These are phyloP conservation scores for Gila robusta DNA, from an alignment of 2,797 vertebrate species.

Conservation along the genomic window DNA sequence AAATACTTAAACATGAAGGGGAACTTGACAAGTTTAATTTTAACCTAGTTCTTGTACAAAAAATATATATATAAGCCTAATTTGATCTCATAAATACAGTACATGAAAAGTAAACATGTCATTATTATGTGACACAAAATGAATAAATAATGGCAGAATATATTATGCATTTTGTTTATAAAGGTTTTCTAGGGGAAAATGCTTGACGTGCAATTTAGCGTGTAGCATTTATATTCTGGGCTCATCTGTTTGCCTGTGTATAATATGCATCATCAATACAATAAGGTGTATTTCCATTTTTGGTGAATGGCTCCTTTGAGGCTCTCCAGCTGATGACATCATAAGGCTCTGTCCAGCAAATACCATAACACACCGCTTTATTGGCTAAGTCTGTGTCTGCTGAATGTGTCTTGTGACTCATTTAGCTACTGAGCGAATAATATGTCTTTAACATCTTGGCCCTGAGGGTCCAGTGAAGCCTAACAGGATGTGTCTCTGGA, in stretches of 20 bases:
- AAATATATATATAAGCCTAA: no score
- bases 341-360: neutral
- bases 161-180: neutral
- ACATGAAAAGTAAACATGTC: neutral
- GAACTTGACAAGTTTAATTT: neutral
- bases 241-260: neutral
- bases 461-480: neutral
- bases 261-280: neutral
- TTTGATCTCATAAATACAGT: slow-evolving; percentile 31
- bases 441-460: slow-evolving; percentile 12
- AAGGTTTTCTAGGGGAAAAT: neutral
- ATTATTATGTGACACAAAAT: neutral
- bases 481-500: slow-evolving; percentile 12
- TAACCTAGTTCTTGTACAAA: neutral
- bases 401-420: slow-evolving; percentile 18
- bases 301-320: neutral
- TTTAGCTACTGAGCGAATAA: neutral
- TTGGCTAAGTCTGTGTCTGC: neutral
- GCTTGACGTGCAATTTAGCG: neutral
- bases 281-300: neutral
- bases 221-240: neutral
- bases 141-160: neutral
- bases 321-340: slow-evolving; percentile 8
- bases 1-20: neutral
- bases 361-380: neutral